Base-by-base conservation (phyloP, 2,888 invertebrate species). In the Cistogaster globosa region DNA sequence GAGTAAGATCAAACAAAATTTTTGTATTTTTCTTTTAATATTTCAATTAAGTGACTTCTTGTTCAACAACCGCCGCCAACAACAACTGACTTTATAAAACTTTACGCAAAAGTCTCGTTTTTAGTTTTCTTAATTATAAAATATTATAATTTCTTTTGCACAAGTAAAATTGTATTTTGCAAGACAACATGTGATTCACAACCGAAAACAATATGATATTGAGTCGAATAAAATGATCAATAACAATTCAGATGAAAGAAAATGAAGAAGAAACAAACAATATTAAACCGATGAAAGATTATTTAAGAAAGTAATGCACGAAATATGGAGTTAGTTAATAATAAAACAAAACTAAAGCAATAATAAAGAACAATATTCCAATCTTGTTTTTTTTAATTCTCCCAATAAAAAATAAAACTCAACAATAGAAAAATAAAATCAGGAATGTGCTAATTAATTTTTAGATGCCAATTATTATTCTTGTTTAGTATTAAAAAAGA, bases 401-500 rank as follows among this genome's bases (percentile, higher is more conserved):
- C 38, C 65, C 67, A 51, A 42, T 65, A 26, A 26, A 26, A 26
- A 26, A 26, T 2, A 26, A 26, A 32, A 7, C 32, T 42, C 32
- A 32, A 32, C 6, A 32, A 26, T 5, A 32, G 32, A 32, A 32
- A 32, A 32, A 32, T 32, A 32, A 32, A 2, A 45, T 42, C 6
- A 26, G 32, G 32, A 42, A 67, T 55, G 20, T 48, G 26, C 63
- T 45, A 63, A 62, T 55, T 71, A 22, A 42, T 55, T 68, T 71
- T 69, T 62, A 72, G 7, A 76, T 77, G 81, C 65, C 74, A 84
- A 67, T 86, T 76, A 45, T 53, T 58, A 63, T 74, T 76, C 57
- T 36, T 42, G 32, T 32, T 32, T 32, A 22, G 32, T 57, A 77
- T 89, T 80, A 83, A 85, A 90, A 90, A 89, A 89, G 88, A 90